phyloP scores from a whole-genome alignment of 2,113 vertebrate species.

The Rhegmatorhina hoffmannsi region DNA sequence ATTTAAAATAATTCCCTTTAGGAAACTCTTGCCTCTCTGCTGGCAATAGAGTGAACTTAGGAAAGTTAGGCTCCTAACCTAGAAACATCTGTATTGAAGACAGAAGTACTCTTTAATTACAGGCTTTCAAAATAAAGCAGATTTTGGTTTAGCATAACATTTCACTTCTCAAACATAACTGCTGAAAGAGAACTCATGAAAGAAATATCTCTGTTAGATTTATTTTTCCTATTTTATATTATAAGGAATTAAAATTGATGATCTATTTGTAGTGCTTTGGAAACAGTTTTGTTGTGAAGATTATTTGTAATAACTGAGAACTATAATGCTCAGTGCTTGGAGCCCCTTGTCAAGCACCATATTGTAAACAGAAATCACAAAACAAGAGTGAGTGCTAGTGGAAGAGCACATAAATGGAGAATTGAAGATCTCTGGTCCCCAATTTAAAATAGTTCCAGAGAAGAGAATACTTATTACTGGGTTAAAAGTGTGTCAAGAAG shows the following conservation, averaged over 20 bases:
- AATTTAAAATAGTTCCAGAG: not conserved
- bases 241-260: not conserved
- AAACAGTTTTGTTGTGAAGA: not conserved
- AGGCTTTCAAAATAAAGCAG: not conserved
- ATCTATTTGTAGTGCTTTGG: not conserved
- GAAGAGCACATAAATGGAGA: not conserved
- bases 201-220: not conserved
- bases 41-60: not conserved
- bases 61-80: not conserved
- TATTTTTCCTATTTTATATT: not conserved
- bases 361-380: not conserved
- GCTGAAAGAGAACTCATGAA: not conserved
- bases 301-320: not conserved
- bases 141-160: not conserved
- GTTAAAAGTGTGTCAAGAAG: conserved; percentile 7
- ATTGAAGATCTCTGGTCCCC: not conserved
- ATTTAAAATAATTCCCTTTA: not conserved
- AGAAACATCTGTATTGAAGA: not conserved
- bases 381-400: not conserved
- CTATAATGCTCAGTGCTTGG: not conserved
- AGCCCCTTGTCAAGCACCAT: not conserved
- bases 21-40: not conserved
- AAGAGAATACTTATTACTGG: not conserved
- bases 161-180: not conserved
- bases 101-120: not conserved